These are phyloP conservation scores for Tretioscincus oriximinensis DNA, from an alignment of 2,113 vertebrate genomes.

Conservation along the genomic window DNA sequence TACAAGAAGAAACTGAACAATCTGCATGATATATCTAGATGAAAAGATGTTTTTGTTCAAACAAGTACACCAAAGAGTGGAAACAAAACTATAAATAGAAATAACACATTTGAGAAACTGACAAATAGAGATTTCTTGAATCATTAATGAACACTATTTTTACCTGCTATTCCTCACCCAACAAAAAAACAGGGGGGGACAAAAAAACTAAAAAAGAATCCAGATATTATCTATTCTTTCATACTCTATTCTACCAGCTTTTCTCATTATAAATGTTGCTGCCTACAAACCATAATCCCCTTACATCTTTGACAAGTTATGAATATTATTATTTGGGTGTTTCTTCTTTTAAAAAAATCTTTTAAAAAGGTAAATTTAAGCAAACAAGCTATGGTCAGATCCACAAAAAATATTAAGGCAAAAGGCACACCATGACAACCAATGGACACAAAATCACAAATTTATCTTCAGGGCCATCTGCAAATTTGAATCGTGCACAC, in stretches of 20 bases:
- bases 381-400: neutral
- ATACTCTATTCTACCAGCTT: neutral
- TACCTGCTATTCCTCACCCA: neutral
- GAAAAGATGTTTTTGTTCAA: neutral
- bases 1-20: neutral
- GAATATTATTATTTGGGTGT: no score
- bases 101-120: neutral
- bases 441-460: neutral
- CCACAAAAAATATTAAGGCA: neutral
- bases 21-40: neutral
- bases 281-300: neutral
- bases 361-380: neutral
- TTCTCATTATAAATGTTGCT: neutral
- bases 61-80: neutral
- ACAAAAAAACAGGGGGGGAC: neutral
- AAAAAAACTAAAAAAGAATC: neutral
- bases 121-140: neutral
- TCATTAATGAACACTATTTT: neutral
- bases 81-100: neutral
- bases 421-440: neutral
- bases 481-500: neutral
- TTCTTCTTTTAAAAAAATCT: neutral
- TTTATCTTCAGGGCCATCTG: neutral
- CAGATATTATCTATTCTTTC: neutral
- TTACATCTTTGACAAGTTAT: neutral